Evolutionary conservation across 2,797 vertebrate genomes (phyloP).

Genomic region (Typhlichthys subterraneus): DNA sequence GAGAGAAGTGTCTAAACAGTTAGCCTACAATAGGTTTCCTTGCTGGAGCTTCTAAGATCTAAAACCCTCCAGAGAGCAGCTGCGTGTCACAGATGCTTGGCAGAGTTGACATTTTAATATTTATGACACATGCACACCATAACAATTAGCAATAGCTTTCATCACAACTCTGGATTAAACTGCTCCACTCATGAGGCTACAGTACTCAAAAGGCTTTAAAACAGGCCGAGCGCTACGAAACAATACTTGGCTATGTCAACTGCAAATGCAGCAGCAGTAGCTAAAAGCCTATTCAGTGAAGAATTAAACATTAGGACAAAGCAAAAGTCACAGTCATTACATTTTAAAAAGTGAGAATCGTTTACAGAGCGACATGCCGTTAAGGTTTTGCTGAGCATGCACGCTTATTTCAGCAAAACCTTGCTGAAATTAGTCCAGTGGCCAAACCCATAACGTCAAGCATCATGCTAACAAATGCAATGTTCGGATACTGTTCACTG

Average conservation of each 20-base stretch:
- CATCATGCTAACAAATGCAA: constrained; percentile 9
- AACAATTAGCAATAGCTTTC: constrained; percentile 60
- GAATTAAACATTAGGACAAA: background rate
- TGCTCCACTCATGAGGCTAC: constrained; percentile 41
- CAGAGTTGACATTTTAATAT: constrained; percentile 51
- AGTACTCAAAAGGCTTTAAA: constrained; percentile 37
- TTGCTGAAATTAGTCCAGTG: too few species aligned
- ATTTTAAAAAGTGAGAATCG: too few species aligned
- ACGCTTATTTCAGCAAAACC: too few species aligned
- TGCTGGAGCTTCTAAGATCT: constrained; percentile 43
- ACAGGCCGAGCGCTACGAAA: constrained; percentile 29
- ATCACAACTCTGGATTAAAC: constrained; percentile 50
- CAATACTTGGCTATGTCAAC: constrained; percentile 10
- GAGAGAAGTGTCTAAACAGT: background rate
- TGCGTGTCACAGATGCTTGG: constrained; percentile 28
- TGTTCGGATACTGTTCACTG: constrained; percentile 22
- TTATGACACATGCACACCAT: constrained; percentile 39
- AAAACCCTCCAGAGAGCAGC: constrained; percentile 37
- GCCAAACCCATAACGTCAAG: background rate
- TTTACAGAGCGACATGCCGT: background rate
- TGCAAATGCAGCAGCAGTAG: constrained; percentile 4
- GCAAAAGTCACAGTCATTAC: too few species aligned
- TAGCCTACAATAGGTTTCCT: background rate
- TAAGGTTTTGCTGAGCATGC: background rate
- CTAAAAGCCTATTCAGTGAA: background rate